Evolutionary conservation across 2,797 vertebrate species (phyloP).

Genomic region (Labeo calbasu): DNA sequence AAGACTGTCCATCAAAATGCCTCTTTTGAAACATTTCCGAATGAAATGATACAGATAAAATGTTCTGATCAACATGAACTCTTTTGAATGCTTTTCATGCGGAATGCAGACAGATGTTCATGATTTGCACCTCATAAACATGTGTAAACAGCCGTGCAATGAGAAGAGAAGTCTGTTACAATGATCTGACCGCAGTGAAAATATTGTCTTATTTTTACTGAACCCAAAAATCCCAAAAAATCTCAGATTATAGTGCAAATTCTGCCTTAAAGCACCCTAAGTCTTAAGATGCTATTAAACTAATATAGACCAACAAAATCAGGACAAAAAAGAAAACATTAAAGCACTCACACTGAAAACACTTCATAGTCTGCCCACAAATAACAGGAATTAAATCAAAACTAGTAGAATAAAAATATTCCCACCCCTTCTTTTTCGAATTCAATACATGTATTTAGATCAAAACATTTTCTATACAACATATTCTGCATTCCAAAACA

Average conservation of each 20-base stretch:
- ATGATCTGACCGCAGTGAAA: background rate
- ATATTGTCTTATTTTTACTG: background rate
- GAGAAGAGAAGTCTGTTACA: background rate
- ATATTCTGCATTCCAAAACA: background rate
- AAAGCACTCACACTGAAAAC: background rate
- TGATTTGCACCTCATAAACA: background rate
- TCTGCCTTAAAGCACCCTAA: slow-evolving; percentile 9
- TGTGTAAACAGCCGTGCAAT: background rate
- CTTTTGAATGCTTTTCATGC: background rate
- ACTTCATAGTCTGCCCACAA: no score
- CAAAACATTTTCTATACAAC: background rate
- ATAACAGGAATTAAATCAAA: background rate
- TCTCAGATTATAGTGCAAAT: slow-evolving; percentile 65
- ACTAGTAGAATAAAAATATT: background rate
- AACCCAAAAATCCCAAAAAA: slow-evolving; percentile 37
- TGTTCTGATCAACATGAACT: background rate
- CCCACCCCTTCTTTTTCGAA: background rate
- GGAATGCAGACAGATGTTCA: background rate
- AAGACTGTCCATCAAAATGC: slow-evolving; percentile 18
- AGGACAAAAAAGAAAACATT: background rate
- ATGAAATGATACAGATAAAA: background rate
- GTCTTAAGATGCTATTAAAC: background rate
- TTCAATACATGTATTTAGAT: background rate
- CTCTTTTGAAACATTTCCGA: background rate
- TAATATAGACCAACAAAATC: slow-evolving; percentile 18